A percentile compares a stretch with the other conserved stretches of the same genome.
phyloP scores from a whole-genome alignment of 2,113 vertebrate species.

The Paracanthobrama guichenoti region DNA sequence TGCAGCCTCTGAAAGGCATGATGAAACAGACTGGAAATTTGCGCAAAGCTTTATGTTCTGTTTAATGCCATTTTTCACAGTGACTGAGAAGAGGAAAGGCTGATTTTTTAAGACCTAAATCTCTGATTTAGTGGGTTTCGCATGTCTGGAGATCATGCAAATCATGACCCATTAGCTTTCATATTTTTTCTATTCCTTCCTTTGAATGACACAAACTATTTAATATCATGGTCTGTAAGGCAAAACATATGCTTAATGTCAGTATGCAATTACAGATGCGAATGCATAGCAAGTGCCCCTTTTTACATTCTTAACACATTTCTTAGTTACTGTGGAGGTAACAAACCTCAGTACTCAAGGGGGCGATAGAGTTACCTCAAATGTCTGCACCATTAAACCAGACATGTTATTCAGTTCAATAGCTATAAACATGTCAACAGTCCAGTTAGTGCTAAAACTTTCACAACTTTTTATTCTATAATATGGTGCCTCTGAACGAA shows the following conservation, averaged over 20 bases:
- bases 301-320: not conserved
- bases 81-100: not conserved
- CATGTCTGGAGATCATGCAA: constrained; percentile 26
- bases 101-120: constrained; percentile 24
- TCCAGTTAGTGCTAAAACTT: not conserved
- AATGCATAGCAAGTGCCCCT: not conserved
- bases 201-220: constrained; percentile 6
- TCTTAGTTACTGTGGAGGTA: not conserved
- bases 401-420: not conserved
- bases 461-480: not conserved
- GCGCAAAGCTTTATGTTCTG: constrained; percentile 23
- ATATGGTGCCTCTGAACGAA: not conserved
- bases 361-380: not conserved
- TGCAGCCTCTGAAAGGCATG: constrained; percentile 20
- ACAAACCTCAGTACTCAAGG: not conserved
- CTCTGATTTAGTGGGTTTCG: constrained; percentile 21
- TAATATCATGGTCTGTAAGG: not conserved
- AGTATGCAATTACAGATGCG: not conserved
- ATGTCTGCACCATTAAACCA: not conserved
- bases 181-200: constrained; percentile 2
- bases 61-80: constrained; percentile 24
- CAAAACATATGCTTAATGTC: not conserved
- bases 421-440: not conserved
- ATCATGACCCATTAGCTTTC: constrained; percentile 18
- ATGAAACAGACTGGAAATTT: constrained; percentile 37